These are phyloP conservation scores for Phalacrocorax pelagicus DNA, from an alignment of 2,113 vertebrate genomes.

Conservation along the genomic window DNA sequence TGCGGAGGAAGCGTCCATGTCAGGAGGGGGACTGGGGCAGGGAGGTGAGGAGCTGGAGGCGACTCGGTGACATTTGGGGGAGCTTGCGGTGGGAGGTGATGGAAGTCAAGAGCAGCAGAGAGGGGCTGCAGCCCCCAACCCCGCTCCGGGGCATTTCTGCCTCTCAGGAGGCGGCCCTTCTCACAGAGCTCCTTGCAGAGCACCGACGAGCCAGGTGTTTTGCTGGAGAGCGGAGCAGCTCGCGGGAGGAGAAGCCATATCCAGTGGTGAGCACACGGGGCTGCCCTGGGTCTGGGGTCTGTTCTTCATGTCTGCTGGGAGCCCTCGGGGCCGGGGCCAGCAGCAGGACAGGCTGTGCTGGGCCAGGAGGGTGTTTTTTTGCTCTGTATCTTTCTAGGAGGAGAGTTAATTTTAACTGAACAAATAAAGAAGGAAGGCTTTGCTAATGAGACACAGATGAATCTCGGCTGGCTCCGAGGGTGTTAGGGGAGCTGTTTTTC, in stretches of 20 bases:
- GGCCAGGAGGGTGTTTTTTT: background rate
- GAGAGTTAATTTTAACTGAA: background rate
- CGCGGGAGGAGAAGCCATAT: rapidly evolving
- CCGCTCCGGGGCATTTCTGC: rapidly evolving
- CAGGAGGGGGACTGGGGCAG: background rate
- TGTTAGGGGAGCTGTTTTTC: slow-evolving; percentile 37
- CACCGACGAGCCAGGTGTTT: rapidly evolving
- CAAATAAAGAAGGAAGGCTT: background rate
- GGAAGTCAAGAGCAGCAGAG: background rate
- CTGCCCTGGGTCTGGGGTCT: background rate
- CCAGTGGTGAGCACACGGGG: rapidly evolving
- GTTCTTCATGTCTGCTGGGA: rapidly evolving
- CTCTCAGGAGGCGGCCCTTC: background rate
- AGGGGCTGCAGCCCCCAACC: background rate
- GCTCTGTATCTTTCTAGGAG: background rate
- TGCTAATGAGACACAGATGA: slow-evolving; percentile 44
- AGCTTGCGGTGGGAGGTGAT: background rate
- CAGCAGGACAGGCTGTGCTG: rapidly evolving
- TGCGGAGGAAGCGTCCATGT: rapidly evolving
- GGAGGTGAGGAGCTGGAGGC: background rate
- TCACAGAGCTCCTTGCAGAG: rapidly evolving
- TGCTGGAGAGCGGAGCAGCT: background rate
- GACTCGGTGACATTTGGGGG: rapidly evolving
- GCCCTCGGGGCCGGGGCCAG: rapidly evolving
- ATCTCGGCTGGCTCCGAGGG: background rate